These are phyloP conservation scores for Epirrhoe alternata DNA, from an alignment of 2,888 invertebrate genomes.

Conservation along the genomic window DNA sequence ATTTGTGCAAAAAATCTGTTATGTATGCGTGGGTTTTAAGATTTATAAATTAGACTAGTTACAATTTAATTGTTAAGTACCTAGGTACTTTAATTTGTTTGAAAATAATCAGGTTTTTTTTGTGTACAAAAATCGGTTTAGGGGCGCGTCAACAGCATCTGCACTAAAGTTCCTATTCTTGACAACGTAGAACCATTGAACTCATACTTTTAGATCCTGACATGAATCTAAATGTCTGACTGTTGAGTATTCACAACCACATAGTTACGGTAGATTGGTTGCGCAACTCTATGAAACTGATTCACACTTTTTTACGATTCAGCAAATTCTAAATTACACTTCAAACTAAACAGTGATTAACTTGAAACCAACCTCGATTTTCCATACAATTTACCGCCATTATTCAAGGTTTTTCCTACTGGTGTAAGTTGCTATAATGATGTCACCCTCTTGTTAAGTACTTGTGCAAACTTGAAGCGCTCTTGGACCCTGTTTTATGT, in stretches of 20 bases:
- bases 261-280: too few relatives aligned
- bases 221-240: too few relatives aligned
- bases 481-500: conserved; percentile 19
- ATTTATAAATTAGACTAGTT: not conserved
- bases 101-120: too few relatives aligned
- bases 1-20: too few relatives aligned
- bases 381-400: not conserved
- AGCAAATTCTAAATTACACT: not conserved
- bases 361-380: not conserved
- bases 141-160: too few relatives aligned
- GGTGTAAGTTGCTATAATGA: conserved; percentile 23
- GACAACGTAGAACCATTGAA: too few relatives aligned
- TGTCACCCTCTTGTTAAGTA: conserved; percentile 32
- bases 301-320: not conserved
- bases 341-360: not conserved
- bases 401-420: not conserved
- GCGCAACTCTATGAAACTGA: not conserved
- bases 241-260: too few relatives aligned
- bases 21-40: not conserved
- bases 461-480: conserved; percentile 33
- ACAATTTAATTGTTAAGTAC: too few relatives aligned
- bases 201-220: too few relatives aligned
- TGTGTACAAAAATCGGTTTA: too few relatives aligned
- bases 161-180: too few relatives aligned
- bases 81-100: too few relatives aligned